Evolutionary conservation across 2,113 vertebrate species (phyloP).

Genomic region (Cairina moschata): DNA sequence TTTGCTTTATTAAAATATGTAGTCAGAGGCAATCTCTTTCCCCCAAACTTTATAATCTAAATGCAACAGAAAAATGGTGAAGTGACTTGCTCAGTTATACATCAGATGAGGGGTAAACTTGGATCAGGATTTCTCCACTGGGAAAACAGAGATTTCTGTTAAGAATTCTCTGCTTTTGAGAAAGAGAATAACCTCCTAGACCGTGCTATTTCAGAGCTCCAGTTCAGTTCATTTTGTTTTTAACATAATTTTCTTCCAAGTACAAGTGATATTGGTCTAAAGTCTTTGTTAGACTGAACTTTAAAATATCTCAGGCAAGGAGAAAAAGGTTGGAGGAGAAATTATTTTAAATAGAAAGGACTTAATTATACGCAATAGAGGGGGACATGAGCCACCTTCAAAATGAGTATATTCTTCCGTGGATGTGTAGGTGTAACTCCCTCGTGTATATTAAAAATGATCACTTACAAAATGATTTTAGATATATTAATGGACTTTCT

Average conservation of each 20-base stretch:
- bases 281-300: background rate
- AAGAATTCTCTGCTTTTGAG: background rate
- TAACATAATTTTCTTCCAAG: background rate
- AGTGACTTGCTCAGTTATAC: background rate
- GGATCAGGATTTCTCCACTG: background rate
- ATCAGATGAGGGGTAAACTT: background rate
- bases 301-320: background rate
- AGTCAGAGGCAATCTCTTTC: background rate
- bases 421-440: conserved; percentile 61
- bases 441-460: conserved; percentile 63
- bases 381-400: conserved; percentile 36
- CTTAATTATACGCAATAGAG: background rate
- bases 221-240: background rate
- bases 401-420: conserved; percentile 11
- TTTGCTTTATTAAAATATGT: background rate
- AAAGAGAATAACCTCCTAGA: background rate
- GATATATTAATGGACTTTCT: conserved; percentile 69
- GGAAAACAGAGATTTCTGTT: background rate
- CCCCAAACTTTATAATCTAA: background rate
- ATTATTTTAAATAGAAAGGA: conserved; percentile 24
- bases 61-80: rapidly evolving
- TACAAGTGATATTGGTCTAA: background rate
- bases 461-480: conserved; percentile 61
- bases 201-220: background rate
- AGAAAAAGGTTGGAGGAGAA: background rate